Base-by-base conservation (phyloP, 2,113 vertebrate genomes). In the Dinomys branickii region DNA sequence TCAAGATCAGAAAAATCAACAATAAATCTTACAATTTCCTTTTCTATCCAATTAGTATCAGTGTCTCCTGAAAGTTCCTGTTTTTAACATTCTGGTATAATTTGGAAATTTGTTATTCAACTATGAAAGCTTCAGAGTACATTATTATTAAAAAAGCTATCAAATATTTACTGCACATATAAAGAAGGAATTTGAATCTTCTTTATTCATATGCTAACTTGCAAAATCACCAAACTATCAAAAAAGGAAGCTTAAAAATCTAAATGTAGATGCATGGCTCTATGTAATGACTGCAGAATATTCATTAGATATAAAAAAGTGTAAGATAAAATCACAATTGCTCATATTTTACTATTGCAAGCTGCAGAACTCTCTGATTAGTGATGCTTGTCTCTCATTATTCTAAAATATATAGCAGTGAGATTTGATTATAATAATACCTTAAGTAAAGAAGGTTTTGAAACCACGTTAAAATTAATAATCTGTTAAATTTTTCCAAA, bases 241-340 rank as follows among this genome's bases (percentile, higher is more conserved):
- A 44, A 28, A 89, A 61, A 52, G 35, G 63, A 80, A 67, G 1
- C 47, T 78, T 75, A 1, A 85, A 94, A 91, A 94, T 59, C 5
- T 12, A 94, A 95, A 61, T 94, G 73, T 69, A 84, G 61, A 61
- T 91, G 2, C 86, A 93, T 26, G n/a, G 3, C 17, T 85, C 17
- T 59, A 44, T 63, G 63, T 35, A 95, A 85, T 94, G 71, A 92
- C 71, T 90, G 75, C 14, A 91, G 78, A 94, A 89, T 94, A 78
- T 93, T 95, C 90, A 80, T 94, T 88, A 90, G 65, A 96, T 80
- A 88, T 85, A 85, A 67, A 41, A 92, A 96, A 94, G 28, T 71
- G 44, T 73, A 81, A 93, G 24, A 69, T 91, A 90, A 91, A 88
- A 73, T 77, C 54, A 90, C 20, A 82, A n/a, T 88, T 88, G 20